These are phyloP conservation scores for Phengaris arion DNA, from an alignment of 2,888 invertebrate genomes.

Conservation along the genomic window DNA sequence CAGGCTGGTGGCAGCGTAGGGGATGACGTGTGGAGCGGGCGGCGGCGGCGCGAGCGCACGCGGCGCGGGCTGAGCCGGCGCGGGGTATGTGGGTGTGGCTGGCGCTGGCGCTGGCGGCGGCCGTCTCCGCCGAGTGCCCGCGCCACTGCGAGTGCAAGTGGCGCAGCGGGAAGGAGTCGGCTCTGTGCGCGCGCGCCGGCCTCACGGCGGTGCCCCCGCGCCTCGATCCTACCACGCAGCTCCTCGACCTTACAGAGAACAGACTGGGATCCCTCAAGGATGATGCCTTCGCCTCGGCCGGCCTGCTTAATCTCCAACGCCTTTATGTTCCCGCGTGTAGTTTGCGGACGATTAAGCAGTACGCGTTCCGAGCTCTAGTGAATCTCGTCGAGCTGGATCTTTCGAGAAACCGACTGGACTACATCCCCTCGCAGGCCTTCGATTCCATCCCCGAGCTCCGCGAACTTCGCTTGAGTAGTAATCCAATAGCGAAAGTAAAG, in stretches of 20 bases:
- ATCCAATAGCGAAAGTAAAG: slow-evolving; percentile 84
- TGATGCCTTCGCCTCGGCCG: slow-evolving; percentile 86
- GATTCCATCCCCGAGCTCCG: slow-evolving; percentile 86
- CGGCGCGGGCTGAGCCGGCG: slow-evolving; percentile 67
- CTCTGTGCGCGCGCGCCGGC: slow-evolving; percentile 87
- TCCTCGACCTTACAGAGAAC: slow-evolving; percentile 88
- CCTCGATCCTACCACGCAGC: slow-evolving; percentile 88
- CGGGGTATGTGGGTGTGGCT: slow-evolving; percentile 81
- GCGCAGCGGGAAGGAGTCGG: slow-evolving; percentile 92
- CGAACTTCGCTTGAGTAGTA: slow-evolving; percentile 86
- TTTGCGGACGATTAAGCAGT: slow-evolving; percentile 83
- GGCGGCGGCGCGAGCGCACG: slow-evolving; percentile 67
- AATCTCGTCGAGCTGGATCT: slow-evolving; percentile 91
- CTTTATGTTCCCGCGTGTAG: slow-evolving; percentile 86
- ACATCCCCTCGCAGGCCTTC: slow-evolving; percentile 86
- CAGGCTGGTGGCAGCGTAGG: slow-evolving; percentile 58
- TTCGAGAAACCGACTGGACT: slow-evolving; percentile 84
- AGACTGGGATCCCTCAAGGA: slow-evolving; percentile 82
- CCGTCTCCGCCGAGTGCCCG: slow-evolving; percentile 83
- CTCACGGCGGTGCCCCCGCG: slow-evolving; percentile 85
- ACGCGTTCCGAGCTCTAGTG: slow-evolving; percentile 87
- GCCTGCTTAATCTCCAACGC: slow-evolving; percentile 89
- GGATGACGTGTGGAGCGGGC: slow-evolving; percentile 66
- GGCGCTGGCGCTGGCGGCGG: slow-evolving; percentile 68
- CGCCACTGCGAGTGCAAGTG: slow-evolving; percentile 92